A percentile compares a stretch with the other conserved stretches of the same genome.
Evolutionary conservation across 2,888 invertebrate genomes (phyloP).

Genomic region (Stomorhina lunata): DNA sequence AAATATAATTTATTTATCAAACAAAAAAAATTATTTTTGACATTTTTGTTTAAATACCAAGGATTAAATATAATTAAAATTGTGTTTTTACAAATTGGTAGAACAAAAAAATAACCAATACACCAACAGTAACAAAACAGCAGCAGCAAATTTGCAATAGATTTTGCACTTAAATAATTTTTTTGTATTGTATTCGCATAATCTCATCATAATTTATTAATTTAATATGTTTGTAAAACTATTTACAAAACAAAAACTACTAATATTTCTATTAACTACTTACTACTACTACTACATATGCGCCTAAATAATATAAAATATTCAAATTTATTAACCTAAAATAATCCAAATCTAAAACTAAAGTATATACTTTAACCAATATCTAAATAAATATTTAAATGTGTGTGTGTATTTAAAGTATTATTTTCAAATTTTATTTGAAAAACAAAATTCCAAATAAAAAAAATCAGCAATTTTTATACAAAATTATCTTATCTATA

Average conservation of each 20-base stretch:
- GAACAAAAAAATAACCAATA: slow-evolving; percentile 38
- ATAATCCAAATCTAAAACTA: slow-evolving; percentile 33
- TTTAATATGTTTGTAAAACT: slow-evolving; percentile 30
- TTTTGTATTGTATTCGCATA: slow-evolving; percentile 33
- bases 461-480: neutral
- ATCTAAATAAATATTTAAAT: slow-evolving; percentile 60
- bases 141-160: slow-evolving; percentile 48
- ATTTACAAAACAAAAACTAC: slow-evolving; percentile 9
- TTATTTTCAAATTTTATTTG: slow-evolving; percentile 27
- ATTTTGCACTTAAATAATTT: slow-evolving; percentile 48
- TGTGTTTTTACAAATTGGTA: too few species aligned
- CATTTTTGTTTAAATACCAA: slow-evolving; percentile 52
- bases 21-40: slow-evolving; percentile 49
- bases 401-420: slow-evolving; percentile 55
- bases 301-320: slow-evolving; percentile 46
- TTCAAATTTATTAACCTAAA: slow-evolving; percentile 31
- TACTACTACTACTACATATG: slow-evolving; percentile 53
- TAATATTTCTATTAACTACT: slow-evolving; percentile 6
- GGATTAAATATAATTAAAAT: slow-evolving; percentile 43
- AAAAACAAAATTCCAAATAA: slow-evolving; percentile 8
- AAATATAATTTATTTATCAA: slow-evolving; percentile 54
- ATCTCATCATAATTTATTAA: slow-evolving; percentile 10
- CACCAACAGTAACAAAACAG: slow-evolving; percentile 45
- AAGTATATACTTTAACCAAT: slow-evolving; percentile 49
- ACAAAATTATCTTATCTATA: slow-evolving; percentile 29